Evolutionary conservation across 1,140 invertebrate species (phyloP), one percentile per base, ranked within the genome.

Genomic region (Drosophila sp.): DNA sequence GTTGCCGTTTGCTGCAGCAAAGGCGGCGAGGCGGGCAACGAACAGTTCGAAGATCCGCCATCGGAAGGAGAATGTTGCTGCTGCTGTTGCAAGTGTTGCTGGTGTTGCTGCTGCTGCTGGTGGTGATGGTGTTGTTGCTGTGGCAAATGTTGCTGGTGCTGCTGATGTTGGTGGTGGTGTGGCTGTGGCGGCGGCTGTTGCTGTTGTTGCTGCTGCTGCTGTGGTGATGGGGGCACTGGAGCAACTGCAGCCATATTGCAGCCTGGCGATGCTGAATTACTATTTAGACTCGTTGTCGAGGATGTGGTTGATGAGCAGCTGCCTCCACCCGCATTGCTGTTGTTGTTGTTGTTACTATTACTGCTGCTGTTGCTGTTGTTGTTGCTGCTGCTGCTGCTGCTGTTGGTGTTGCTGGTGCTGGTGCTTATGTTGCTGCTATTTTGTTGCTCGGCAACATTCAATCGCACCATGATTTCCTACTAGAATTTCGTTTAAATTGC

Each of bases 381-480:
- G 62, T 57, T 70, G 29, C 7, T 64, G 27, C 8, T 67, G 41
- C 7, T 72, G 35, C n/a, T 72, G 63, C 27, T 74, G 41, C 4
- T 76, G 67, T 11, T 70, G 66, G 6, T 41, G 4, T 35, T 63
- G 61, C 29, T 74, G 33, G 44, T 60, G 30, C 32, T 73, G 73
- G 29, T 87, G 38, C 3, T 78, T 55, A 50, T 79, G 76, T 54
- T 73, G 65, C 11, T 70, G 30, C 8, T 35, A 50, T 33, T 61
- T 10, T 90, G 82, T 70, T 83, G 83, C 69, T 76, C 84, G 30
- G 78, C 78, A 80, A 85, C 89, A 85, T 91, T 91, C 71, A 89
- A 74, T 73, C 89, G 89, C 81, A 91, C 89, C 89, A 91, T 90
- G 63, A 80, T 90, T 78, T 76, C 65, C 38, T 27, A 70, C 27